Conservation (phyloP, 1,140 invertebrate species). For the Bombus sylvicola region DNA sequence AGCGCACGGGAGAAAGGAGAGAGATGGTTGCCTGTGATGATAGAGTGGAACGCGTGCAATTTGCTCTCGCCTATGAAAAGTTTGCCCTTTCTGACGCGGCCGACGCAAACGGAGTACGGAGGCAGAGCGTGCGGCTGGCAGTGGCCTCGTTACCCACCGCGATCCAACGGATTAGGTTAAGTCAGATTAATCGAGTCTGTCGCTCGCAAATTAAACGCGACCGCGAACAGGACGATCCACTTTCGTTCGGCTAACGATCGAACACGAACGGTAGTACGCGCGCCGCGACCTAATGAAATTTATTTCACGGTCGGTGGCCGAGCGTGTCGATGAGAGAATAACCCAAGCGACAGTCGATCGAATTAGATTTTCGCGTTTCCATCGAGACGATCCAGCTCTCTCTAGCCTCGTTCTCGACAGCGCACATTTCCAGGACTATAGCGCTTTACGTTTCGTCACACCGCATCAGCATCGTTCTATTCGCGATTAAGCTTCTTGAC, state of each 20-base stretch:
- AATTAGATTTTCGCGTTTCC: not conserved
- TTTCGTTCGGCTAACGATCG: constrained; percentile 11
- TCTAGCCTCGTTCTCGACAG: too few species aligned
- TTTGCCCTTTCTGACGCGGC: constrained; percentile 29
- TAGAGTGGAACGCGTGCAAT: constrained; percentile 44
- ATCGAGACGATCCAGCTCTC: not conserved
- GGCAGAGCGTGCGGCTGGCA: constrained; percentile 60
- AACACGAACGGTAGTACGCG: not conserved
- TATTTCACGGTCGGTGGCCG: constrained; percentile 4
- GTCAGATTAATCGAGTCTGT: constrained; percentile 47
- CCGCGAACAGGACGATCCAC: constrained; percentile 32
- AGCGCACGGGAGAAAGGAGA: constrained; percentile 1
- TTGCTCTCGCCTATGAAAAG: constrained; percentile 41
- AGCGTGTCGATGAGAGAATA: not conserved
- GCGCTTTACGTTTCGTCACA: too few species aligned
- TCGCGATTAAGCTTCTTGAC: not conserved
- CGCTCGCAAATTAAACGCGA: constrained; percentile 31
- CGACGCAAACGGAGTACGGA: constrained; percentile 34
- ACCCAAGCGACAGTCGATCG: not conserved
- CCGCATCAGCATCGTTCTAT: not conserved
- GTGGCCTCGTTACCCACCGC: constrained; percentile 60
- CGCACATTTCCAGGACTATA: too few species aligned
- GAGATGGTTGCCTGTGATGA: constrained; percentile 1
- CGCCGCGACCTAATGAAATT: not conserved
- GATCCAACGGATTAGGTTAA: constrained; percentile 52